Base-by-base conservation (phyloP, 2,797 vertebrate genomes). In the Linurgus olivaceus region DNA sequence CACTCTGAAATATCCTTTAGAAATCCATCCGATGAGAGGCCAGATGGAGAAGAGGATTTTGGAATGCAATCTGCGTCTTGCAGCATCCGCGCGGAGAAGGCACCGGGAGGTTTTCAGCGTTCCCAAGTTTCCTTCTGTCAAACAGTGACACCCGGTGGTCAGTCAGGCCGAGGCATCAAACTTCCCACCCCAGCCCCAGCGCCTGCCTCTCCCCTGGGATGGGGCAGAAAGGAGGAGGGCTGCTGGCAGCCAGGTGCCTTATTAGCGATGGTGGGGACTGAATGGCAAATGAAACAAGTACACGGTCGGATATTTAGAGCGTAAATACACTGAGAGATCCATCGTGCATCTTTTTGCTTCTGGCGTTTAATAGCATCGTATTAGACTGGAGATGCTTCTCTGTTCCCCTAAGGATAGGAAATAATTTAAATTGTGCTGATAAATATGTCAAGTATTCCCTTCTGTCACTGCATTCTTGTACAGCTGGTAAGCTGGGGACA, bases 401-500 rank as follows among this genome's bases (percentile, higher is more conserved):
- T 95, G 47, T 92, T 85, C 80, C 94, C 76, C 47, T 68, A 77
- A 96, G 94, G 79, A 77, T 44, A 94, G 82, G 73, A 97, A 96
- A 96, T 90, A 90, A 87, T 96, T 96, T 91, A 79, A 93, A 86
- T 96, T 91, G 94, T 95, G 88, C 94, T 97, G 97, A 95, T 96
- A 96, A 97, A 96, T 92, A 94, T 93, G 65, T 95, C 86, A 93
- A 88, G 78, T 80, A 90, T 95, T 96, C 92, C 97, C 96, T 97
- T 97, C 96, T 97, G 96, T 91, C 94, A 61, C 75, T 96, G 70
- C 59, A 25, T 92, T 92, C 63, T 86, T 90, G 59, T 96, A 50
- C 97, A 98, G 95, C 94, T 97, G 96, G 94, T 97, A 90, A 78
- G 65, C 70, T 94, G 88, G 86, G 90, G 88, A 93, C 72, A 57